Conservation (phyloP, 2,797 vertebrate genomes). For the Propithecus perrieri region DNA sequence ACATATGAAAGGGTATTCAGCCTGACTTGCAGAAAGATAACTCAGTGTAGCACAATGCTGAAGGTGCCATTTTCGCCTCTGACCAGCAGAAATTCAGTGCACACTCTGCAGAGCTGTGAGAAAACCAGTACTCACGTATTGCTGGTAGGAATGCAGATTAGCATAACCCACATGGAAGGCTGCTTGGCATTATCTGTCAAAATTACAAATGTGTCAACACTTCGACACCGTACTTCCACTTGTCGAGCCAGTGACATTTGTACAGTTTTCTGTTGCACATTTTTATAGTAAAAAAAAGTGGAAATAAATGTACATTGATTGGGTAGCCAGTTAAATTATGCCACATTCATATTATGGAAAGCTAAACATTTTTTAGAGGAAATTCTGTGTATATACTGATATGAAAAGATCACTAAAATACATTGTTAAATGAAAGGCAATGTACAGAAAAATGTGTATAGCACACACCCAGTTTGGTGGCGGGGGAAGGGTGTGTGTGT, state of each 20-base stretch:
- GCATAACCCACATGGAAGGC: neutral
- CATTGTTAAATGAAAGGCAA: neutral
- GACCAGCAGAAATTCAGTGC: too few species aligned
- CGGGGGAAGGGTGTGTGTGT: too few species aligned
- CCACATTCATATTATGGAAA: neutral
- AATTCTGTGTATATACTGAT: neutral
- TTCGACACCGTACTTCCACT: rapidly evolving
- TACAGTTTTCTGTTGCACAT: neutral
- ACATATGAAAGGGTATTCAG: rapidly evolving
- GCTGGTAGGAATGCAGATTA: neutral
- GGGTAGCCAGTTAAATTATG: neutral
- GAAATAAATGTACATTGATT: neutral
- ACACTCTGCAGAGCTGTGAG: neutral
- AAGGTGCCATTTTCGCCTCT: neutral
- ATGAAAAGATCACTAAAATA: neutral
- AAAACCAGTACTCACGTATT: rapidly evolving
- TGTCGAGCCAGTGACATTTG: neutral
- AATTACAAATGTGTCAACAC: rapidly evolving
- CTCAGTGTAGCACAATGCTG: too few species aligned
- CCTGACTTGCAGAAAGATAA: neutral
- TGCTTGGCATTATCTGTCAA: rapidly evolving
- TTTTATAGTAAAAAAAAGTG: neutral
- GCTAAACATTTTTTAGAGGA: neutral
- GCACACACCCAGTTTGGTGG: rapidly evolving
- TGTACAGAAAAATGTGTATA: neutral